Percentiles rank a stretch among this genome's conserved stretches.
phyloP scores from a whole-genome alignment of 2,113 vertebrate genomes.

The Athene noctua region DNA sequence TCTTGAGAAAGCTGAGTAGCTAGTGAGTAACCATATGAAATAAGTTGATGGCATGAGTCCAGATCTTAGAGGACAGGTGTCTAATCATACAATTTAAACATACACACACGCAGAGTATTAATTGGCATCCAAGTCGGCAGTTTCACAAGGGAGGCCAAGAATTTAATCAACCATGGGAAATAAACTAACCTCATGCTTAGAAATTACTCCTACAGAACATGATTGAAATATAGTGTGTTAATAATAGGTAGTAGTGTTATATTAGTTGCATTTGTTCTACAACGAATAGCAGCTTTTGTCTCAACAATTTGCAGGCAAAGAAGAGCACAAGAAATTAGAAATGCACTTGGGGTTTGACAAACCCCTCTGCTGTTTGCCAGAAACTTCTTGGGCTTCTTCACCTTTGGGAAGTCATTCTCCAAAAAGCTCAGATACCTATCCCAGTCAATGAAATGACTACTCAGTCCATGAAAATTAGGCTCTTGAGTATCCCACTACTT shows the following conservation, averaged over 20 bases:
- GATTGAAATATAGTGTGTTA: not conserved
- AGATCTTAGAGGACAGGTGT: slow-evolving; percentile 48
- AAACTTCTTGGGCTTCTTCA: not conserved
- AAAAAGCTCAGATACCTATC: not conserved
- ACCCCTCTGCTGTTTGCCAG: not conserved
- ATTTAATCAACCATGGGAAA: slow-evolving; percentile 51
- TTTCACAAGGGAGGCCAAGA: slow-evolving; percentile 56
- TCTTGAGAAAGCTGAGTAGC: not conserved
- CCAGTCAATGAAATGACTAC: not conserved
- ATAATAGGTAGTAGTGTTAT: not conserved
- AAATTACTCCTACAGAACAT: not conserved
- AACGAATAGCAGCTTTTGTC: not conserved
- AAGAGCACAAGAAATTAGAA: not conserved
- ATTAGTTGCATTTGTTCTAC: not conserved
- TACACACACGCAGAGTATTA: slow-evolving; percentile 25
- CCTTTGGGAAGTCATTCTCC: not conserved
- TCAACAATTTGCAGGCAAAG: not conserved
- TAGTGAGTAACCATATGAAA: not conserved
- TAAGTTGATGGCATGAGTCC: not conserved
- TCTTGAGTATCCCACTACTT: not conserved
- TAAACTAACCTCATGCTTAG: not conserved
- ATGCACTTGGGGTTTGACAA: not conserved
- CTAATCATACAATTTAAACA: slow-evolving; percentile 42
- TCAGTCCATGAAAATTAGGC: not conserved
- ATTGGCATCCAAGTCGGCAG: slow-evolving; percentile 40